phyloP scores from a whole-genome alignment of 1,140 invertebrate genomes.

The Trichonephila clavipes region DNA sequence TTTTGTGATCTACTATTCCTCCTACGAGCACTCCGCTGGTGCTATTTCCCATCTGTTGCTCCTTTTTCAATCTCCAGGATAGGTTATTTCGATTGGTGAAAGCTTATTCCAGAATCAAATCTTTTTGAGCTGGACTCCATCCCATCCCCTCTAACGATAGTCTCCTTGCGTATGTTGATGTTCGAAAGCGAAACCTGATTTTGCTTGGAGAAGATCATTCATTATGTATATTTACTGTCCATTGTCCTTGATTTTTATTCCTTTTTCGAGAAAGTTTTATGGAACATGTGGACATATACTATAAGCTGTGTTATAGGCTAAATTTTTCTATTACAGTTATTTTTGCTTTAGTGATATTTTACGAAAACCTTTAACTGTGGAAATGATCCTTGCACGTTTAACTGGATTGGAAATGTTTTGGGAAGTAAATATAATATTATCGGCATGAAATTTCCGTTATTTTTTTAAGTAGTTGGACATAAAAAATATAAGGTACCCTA shows the following conservation, averaged over 20 bases:
- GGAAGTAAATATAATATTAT: neutral
- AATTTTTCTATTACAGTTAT: too few species aligned
- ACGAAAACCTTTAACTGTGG: too few species aligned
- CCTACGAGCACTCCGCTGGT: neutral
- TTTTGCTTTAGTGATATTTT: too few species aligned
- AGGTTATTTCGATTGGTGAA: conserved; percentile 21
- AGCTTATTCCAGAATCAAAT: conserved; percentile 14
- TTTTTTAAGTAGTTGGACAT: too few species aligned
- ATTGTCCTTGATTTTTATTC: neutral
- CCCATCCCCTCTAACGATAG: neutral
- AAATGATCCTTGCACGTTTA: too few species aligned
- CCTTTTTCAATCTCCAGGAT: conserved; percentile 9
- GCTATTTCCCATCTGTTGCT: neutral
- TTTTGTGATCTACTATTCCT: neutral
- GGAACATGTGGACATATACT: neutral
- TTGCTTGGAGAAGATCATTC: neutral
- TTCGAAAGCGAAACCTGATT: neutral
- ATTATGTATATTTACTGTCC: neutral
- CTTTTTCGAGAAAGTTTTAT: neutral
- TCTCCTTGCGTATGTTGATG: neutral
- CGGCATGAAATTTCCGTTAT: neutral
- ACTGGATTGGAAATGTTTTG: neutral
- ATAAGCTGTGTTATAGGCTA: neutral
- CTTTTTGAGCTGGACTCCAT: neutral
- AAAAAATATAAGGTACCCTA: too few species aligned